Evolutionary conservation across 2,888 invertebrate genomes (phyloP).

Genomic region (Brenthis daphne): DNA sequence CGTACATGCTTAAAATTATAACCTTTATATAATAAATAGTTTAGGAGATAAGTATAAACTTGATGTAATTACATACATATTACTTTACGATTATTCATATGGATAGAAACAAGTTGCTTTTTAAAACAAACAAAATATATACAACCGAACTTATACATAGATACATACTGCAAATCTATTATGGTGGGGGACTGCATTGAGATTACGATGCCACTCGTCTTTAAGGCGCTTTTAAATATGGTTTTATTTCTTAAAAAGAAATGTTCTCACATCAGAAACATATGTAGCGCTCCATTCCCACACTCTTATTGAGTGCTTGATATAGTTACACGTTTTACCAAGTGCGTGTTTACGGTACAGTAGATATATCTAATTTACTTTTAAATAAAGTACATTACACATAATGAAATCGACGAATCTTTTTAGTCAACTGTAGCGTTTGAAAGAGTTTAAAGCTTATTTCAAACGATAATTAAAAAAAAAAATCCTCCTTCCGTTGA

Average conservation of each 20-base stretch:
- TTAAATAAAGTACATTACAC: too few relatives aligned
- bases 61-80: background rate
- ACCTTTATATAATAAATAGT: background rate
- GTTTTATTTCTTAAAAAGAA: constrained; percentile 28
- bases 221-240: constrained; percentile 13
- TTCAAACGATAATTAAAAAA: too few relatives aligned
- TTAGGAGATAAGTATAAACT: background rate
- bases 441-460: too few relatives aligned
- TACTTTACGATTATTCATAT: too few relatives aligned
- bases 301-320: constrained; percentile 26
- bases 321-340: constrained; percentile 1
- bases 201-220: background rate
- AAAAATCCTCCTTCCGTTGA: too few relatives aligned
- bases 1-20: background rate
- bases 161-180: too few relatives aligned
- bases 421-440: too few relatives aligned
- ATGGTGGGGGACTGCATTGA: background rate
- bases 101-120: background rate
- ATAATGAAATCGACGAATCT: too few relatives aligned
- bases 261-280: constrained; percentile 37
- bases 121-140: background rate
- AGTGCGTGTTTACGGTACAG: background rate
- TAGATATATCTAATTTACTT: too few relatives aligned
- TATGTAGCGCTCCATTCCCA: constrained; percentile 42
- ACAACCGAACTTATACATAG: background rate